Percentiles rank a stretch among this genome's conserved stretches.
These are phyloP conservation scores for Troides helena DNA, from an alignment of 2,888 invertebrate genomes.

Conservation along the genomic window DNA sequence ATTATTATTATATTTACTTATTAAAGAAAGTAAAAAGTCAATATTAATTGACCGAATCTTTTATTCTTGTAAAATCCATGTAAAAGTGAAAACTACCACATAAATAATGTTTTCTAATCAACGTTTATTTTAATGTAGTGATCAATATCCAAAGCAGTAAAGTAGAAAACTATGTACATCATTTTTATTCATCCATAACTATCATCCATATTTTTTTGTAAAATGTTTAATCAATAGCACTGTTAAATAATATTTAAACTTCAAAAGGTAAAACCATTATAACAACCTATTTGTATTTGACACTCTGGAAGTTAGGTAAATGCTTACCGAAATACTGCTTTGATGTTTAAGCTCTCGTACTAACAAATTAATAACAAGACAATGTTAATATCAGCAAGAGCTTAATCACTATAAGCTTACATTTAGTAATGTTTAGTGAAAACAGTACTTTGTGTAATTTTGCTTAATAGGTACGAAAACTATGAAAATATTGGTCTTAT, in stretches of 20 bases:
- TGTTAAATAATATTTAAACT: neutral
- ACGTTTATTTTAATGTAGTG: no score
- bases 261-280: slow-evolving; percentile 1
- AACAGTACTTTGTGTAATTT: neutral
- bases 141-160: no score
- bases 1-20: neutral
- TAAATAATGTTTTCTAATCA: no score
- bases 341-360: neutral
- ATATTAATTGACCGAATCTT: no score
- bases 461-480: no score
- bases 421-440: neutral
- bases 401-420: neutral
- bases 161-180: no score
- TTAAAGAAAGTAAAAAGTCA: neutral
- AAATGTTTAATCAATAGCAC: neutral
- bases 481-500: no score
- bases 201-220: no score
- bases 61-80: no score
- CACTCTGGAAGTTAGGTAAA: neutral
- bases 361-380: neutral
- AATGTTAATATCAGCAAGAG: neutral
- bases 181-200: no score
- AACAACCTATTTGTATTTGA: slow-evolving; percentile 1
- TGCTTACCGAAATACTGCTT: neutral
- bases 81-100: no score